These are phyloP conservation scores for Eristalis intricaria DNA, from an alignment of 2,888 invertebrate genomes.

Conservation along the genomic window DNA sequence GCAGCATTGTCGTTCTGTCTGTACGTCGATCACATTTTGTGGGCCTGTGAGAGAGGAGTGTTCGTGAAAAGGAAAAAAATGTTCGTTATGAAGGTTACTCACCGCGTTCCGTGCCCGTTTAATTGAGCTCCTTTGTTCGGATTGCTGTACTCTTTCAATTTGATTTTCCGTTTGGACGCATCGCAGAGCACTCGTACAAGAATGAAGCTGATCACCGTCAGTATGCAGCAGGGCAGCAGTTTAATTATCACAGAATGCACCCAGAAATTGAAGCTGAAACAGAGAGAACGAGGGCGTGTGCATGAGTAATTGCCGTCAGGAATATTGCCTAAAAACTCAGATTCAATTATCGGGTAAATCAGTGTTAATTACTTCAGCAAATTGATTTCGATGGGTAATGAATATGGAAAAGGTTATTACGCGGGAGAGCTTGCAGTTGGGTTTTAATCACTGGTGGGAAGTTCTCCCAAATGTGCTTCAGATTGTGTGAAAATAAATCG, in stretches of 20 bases:
- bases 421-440: too few species aligned
- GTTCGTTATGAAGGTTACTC: neutral
- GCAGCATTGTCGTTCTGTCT: conserved; percentile 94
- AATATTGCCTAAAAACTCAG: too few species aligned
- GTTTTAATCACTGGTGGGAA: too few species aligned
- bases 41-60: conserved; percentile 71
- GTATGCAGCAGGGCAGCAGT: conserved; percentile 87
- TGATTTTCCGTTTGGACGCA: conserved; percentile 88
- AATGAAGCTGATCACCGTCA: conserved; percentile 86
- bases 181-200: conserved; percentile 87
- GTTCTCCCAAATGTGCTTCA: too few species aligned
- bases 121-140: conserved; percentile 81
- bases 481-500: too few species aligned
- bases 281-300: neutral
- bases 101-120: conserved; percentile 72
- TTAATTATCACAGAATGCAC: conserved; percentile 89
- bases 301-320: neutral
- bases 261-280: conserved; percentile 86
- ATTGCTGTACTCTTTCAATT: conserved; percentile 85
- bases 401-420: too few species aligned
- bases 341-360: too few species aligned
- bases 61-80: neutral
- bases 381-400: too few species aligned
- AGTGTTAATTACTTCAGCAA: too few species aligned
- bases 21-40: conserved; percentile 87